phyloP scores from a whole-genome alignment of 2,797 vertebrate genomes.

The Acrossocheilus fasciatus region DNA sequence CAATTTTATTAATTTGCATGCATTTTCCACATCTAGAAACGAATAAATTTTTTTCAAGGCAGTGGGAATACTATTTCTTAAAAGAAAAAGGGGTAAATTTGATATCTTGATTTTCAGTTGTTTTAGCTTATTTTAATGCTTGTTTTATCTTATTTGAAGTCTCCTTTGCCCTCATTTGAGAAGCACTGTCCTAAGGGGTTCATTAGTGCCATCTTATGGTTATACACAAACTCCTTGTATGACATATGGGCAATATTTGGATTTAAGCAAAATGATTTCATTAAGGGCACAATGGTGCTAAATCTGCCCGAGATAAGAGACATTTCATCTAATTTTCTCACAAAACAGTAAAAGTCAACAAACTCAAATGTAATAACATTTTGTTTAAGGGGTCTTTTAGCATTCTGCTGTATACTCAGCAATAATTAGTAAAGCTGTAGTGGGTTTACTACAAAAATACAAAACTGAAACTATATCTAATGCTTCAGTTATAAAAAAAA shows the following conservation, averaged over 20 bases:
- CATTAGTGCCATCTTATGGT: slow-evolving; percentile 36
- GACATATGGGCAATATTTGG: neutral
- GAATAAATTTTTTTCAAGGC: neutral
- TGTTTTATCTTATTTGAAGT: neutral
- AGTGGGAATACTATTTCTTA: neutral
- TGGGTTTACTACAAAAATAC: neutral
- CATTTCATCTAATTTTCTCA: neutral
- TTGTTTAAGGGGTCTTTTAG: neutral
- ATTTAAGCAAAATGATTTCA: neutral
- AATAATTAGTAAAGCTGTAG: neutral
- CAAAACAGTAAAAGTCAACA: neutral
- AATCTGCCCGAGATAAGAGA: neutral
- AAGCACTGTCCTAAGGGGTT: neutral
- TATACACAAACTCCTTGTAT: neutral
- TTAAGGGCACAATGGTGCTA: neutral
- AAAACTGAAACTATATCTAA: neutral
- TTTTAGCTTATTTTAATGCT: neutral
- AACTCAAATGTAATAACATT: neutral
- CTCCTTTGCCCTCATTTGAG: neutral
- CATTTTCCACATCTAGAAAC: neutral
- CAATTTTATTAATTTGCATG: neutral
- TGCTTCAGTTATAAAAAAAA: neutral
- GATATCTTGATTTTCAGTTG: neutral
- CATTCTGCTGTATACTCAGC: neutral
- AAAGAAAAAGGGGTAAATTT: neutral